phyloP scores from a whole-genome alignment of 2,888 invertebrate genomes.

The Teinopalpus imperialis region DNA sequence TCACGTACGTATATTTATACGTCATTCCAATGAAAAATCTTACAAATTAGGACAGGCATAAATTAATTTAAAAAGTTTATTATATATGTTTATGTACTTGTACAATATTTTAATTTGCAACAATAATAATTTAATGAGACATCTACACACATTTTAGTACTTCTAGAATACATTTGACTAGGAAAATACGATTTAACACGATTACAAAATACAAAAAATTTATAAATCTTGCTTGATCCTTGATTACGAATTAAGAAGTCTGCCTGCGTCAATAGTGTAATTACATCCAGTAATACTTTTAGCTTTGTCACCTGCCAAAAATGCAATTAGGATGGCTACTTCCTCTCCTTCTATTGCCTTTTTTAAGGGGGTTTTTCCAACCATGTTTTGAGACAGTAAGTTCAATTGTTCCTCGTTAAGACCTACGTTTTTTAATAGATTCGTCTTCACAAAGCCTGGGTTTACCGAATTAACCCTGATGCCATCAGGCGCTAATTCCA shows the following conservation, averaged over 20 bases:
- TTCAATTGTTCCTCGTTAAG: constrained; percentile 87
- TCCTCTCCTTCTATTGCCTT: constrained; percentile 91
- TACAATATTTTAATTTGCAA: too few species aligned
- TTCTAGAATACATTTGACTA: constrained; percentile 5
- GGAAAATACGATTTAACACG: constrained; percentile 2
- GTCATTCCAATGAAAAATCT: too few species aligned
- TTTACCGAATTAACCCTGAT: constrained; percentile 95
- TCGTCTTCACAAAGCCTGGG: constrained; percentile 96
- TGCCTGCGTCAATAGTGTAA: constrained; percentile 63
- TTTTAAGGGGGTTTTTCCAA: constrained; percentile 92
- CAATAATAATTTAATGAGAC: too few species aligned
- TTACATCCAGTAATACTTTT: constrained; percentile 93
- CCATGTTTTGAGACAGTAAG: constrained; percentile 82
- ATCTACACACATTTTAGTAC: too few species aligned
- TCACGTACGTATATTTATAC: too few species aligned
- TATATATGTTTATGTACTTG: too few species aligned
- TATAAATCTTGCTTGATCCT: constrained; percentile 21
- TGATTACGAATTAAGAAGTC: constrained; percentile 40
- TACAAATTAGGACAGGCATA: too few species aligned
- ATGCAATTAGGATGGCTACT: constrained; percentile 93
- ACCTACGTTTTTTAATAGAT: constrained; percentile 87
- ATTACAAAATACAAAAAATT: neutral
- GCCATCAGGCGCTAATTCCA: constrained; percentile 90
- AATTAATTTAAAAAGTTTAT: too few species aligned
- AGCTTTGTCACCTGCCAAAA: constrained; percentile 92